Percentiles rank a stretch among this genome's conserved stretches.
These are phyloP conservation scores for Psylliodes chrysocephalus DNA, from an alignment of 2,888 invertebrate genomes.

Conservation along the genomic window DNA sequence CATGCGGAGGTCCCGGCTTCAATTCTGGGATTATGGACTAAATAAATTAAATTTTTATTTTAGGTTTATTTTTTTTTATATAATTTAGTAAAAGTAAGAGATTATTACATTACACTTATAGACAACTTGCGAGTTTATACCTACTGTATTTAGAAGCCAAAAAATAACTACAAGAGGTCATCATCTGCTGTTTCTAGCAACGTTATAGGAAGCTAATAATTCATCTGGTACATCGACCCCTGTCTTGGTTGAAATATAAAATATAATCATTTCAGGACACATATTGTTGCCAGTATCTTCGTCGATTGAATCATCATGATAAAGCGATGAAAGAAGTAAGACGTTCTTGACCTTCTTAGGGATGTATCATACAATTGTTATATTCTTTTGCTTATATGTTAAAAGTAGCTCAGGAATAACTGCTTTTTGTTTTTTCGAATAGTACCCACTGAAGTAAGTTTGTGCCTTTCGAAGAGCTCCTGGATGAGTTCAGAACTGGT, in stretches of 20 bases:
- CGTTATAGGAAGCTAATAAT: neutral
- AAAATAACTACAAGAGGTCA: neutral
- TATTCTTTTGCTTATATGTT: neutral
- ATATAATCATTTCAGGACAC: neutral
- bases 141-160: neutral
- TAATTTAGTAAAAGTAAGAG: too few species aligned
- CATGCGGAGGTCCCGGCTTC: too few species aligned
- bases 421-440: too few species aligned
- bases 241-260: neutral
- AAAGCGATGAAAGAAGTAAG: too few species aligned
- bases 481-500: too few species aligned
- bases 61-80: too few species aligned
- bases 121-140: neutral
- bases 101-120: too few species aligned
- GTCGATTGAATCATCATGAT: too few species aligned
- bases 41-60: too few species aligned
- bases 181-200: neutral
- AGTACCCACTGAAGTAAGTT: too few species aligned
- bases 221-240: neutral
- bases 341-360: neutral
- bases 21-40: too few species aligned
- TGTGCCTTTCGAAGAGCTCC: too few species aligned
- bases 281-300: neutral
- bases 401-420: neutral
- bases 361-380: neutral